Conservation (phyloP, 1,140 invertebrate species). For the Drosophila novamexicana region DNA sequence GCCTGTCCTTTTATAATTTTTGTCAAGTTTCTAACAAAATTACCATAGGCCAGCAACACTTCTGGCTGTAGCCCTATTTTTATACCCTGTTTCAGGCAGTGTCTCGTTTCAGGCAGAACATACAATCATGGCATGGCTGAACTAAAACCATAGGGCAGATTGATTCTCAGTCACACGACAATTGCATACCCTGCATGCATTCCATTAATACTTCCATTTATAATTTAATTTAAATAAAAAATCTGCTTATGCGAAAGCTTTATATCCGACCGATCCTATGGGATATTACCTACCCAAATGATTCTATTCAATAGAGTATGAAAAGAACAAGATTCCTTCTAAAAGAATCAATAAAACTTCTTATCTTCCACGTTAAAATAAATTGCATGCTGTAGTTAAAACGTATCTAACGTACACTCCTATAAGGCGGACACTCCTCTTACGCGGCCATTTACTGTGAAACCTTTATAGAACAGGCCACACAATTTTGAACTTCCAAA, state of each 20-base stretch:
- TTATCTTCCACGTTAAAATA: too few relatives aligned
- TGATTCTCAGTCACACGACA: background rate
- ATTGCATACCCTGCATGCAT: background rate
- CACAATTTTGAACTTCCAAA: background rate
- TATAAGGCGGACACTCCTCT: too few relatives aligned
- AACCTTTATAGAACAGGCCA: background rate
- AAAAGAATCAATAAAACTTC: too few relatives aligned
- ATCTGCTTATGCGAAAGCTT: too few relatives aligned
- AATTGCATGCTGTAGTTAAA: too few relatives aligned
- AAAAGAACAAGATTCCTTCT: too few relatives aligned
- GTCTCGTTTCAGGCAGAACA: background rate
- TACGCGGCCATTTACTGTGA: background rate
- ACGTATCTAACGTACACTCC: too few relatives aligned
- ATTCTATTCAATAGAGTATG: too few relatives aligned
- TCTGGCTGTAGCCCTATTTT: too few relatives aligned
- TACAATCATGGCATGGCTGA: background rate
- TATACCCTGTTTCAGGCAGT: background rate
- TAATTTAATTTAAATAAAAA: background rate
- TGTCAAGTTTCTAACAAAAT: conserved; percentile 41
- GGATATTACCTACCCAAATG: too few relatives aligned
- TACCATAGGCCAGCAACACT: background rate
- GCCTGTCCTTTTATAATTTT: conserved; percentile 50
- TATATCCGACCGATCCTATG: too few relatives aligned
- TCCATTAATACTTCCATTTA: too few relatives aligned
- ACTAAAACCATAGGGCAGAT: background rate